Evolutionary conservation across 2,888 invertebrate species (phyloP).

Genomic region (Drosophila subsilvestris): DNA sequence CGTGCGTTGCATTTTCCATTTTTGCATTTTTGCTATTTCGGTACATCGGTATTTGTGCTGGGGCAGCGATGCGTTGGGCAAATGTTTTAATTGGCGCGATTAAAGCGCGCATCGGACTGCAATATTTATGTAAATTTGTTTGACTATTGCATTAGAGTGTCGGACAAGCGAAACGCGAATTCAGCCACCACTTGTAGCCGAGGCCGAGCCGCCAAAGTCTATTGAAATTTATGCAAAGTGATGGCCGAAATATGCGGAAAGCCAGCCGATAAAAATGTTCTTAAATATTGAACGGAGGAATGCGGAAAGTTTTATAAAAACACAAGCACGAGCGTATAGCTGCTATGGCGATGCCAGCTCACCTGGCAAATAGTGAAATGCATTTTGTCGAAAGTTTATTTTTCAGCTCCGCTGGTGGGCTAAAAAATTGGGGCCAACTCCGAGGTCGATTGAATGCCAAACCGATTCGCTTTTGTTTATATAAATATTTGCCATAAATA

Average conservation of each 20-base stretch:
- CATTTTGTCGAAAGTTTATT: slow-evolving; percentile 31
- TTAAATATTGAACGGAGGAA: slow-evolving; percentile 38
- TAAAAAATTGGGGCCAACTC: slow-evolving; percentile 16
- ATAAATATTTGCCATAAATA: slow-evolving; percentile 64
- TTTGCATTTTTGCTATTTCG: slow-evolving; percentile 37
- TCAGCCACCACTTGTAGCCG: not conserved
- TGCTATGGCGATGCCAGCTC: slow-evolving; percentile 16
- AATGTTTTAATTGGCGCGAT: slow-evolving; percentile 61
- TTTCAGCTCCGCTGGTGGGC: slow-evolving; percentile 21
- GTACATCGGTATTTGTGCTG: slow-evolving; percentile 26
- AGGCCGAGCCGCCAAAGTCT: slow-evolving; percentile 17
- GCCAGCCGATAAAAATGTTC: slow-evolving; percentile 17
- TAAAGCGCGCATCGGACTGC: slow-evolving; percentile 41
- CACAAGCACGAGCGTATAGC: not conserved
- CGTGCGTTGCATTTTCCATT: slow-evolving; percentile 32
- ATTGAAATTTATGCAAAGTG: slow-evolving; percentile 47
- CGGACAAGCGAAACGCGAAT: not conserved
- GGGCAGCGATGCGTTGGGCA: slow-evolving; percentile 44
- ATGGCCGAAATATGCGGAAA: slow-evolving; percentile 29
- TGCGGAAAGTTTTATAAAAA: slow-evolving; percentile 20
- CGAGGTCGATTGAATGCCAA: slow-evolving; percentile 27
- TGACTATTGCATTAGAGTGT: slow-evolving; percentile 50
- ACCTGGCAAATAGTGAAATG: slow-evolving; percentile 16
- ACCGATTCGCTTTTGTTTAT: slow-evolving; percentile 36
- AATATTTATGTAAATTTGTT: slow-evolving; percentile 52